Evolutionary conservation across 2,113 vertebrate genomes (phyloP).

Genomic region (Microtus richardsoni): DNA sequence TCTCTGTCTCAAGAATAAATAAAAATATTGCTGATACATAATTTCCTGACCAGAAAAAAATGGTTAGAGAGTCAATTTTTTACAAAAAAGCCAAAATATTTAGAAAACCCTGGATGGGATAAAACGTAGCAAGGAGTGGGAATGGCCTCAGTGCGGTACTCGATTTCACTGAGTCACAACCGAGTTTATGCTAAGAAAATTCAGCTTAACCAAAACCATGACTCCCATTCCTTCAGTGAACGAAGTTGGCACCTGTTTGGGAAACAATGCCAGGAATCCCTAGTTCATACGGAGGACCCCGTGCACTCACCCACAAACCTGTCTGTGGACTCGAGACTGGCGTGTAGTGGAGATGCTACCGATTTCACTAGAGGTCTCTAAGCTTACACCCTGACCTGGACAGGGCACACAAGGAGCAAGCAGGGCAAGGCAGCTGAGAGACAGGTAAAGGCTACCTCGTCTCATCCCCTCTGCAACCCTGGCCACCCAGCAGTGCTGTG

Average conservation of each 20-base stretch:
- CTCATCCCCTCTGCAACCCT: neutral
- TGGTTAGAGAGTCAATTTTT: neutral
- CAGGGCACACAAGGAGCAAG: neutral
- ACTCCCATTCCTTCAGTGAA: neutral
- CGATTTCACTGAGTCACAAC: neutral
- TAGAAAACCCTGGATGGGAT: neutral
- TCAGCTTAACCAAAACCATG: neutral
- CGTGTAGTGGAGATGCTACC: neutral
- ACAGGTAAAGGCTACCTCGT: neutral
- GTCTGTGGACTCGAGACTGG: neutral
- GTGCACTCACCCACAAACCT: neutral
- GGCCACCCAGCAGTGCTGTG: neutral
- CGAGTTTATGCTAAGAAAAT: neutral
- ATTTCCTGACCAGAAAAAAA: conserved; percentile 26
- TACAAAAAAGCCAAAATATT: neutral
- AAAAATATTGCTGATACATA: conserved; percentile 28
- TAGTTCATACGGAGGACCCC: conserved; percentile 1
- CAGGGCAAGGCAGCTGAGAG: neutral
- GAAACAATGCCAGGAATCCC: neutral
- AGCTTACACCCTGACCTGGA: neutral
- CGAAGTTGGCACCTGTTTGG: neutral
- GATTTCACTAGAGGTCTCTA: conserved; percentile 3
- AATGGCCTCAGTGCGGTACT: neutral
- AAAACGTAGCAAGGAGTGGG: neutral
- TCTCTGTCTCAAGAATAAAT: neutral